Percentiles rank a stretch among this genome's conserved stretches.
Conservation (phyloP, 2,888 invertebrate species). For the Horisme vitalbata region DNA sequence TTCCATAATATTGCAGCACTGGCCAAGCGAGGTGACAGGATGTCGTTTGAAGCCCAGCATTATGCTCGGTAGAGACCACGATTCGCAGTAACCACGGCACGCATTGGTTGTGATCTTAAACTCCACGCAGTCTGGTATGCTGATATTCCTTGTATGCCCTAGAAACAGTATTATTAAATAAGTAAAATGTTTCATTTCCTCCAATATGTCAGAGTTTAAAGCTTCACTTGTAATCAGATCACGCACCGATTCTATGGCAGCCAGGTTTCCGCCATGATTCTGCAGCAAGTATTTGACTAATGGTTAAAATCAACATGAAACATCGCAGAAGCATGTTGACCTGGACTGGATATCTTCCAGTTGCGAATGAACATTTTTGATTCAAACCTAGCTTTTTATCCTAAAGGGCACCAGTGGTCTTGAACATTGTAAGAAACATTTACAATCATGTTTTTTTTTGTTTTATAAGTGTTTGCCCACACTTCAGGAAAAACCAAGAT, state of each 20-base stretch:
- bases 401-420: conserved; percentile 27
- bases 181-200: no score
- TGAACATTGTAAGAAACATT: conserved; percentile 36
- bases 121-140: conserved; percentile 92
- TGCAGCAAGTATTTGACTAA: conserved; percentile 65
- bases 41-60: conserved; percentile 78
- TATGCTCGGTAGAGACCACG: conserved; percentile 92
- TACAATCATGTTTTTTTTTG: no score
- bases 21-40: conserved; percentile 90
- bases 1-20: conserved; percentile 95
- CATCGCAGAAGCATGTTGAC: conserved; percentile 57
- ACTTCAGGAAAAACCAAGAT: no score
- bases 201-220: no score
- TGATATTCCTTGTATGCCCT: conserved; percentile 91
- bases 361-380: conserved; percentile 39
- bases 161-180: conserved; percentile 21
- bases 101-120: conserved; percentile 94
- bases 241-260: conserved; percentile 90
- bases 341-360: conserved; percentile 14
- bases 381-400: conserved; percentile 38
- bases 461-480: no score
- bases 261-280: conserved; percentile 88
- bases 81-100: conserved; percentile 93
- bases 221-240: no score
- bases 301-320: conserved; percentile 56